Percentiles rank a stretch among this genome's conserved stretches.
Evolutionary conservation across 2,113 vertebrate species (phyloP).

Genomic region (Centropus unirufus): DNA sequence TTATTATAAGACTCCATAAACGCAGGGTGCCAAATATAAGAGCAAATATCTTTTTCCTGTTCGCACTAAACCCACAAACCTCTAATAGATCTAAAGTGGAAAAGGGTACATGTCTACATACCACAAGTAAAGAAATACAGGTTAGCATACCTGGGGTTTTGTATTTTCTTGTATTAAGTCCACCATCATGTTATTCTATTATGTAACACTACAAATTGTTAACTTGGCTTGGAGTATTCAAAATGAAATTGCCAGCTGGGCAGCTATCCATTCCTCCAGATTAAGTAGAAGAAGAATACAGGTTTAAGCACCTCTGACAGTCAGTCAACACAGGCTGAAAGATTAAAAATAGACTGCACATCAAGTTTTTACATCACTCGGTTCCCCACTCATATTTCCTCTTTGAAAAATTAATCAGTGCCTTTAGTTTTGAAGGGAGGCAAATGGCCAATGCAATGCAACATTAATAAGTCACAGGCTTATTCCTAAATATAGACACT

Average conservation of each 20-base stretch:
- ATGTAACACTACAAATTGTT: not conserved
- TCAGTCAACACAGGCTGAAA: not conserved
- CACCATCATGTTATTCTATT: not conserved
- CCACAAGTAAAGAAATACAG: not conserved
- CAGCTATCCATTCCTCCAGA: not conserved
- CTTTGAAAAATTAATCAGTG: conserved; percentile 10
- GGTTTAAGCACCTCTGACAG: not conserved
- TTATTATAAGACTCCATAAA: not conserved
- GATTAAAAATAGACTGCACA: not conserved
- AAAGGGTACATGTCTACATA: not conserved
- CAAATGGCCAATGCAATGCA: not conserved
- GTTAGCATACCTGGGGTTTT: not conserved
- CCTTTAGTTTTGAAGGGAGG: not conserved
- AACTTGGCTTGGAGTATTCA: not conserved
- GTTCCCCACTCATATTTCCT: not conserved
- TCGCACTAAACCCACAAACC: not conserved
- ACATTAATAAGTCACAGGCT: not conserved
- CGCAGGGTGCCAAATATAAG: not conserved
- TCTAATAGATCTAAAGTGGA: not conserved
- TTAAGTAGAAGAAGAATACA: not conserved
- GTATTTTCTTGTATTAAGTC: not conserved
- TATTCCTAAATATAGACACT: not conserved
- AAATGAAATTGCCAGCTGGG: conserved; percentile 1
- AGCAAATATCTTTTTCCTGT: not conserved
- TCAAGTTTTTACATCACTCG: not conserved